Evolutionary conservation across 2,797 vertebrate genomes (phyloP), one percentile per base, ranked within the genome.

Genomic region (Fringilla coelebs): DNA sequence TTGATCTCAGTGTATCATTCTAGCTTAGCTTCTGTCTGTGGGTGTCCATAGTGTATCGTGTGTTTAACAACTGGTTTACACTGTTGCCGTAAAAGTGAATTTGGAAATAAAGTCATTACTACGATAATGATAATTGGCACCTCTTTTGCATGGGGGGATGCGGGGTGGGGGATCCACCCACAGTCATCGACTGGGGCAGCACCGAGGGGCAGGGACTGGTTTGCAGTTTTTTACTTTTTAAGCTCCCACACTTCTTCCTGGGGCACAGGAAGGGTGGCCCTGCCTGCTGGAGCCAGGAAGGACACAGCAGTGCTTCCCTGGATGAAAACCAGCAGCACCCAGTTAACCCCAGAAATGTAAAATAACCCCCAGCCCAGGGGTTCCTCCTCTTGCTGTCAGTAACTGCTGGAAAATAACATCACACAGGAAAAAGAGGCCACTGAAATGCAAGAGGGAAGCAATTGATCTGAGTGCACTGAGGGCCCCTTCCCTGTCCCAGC

Each of bases 101-200:
- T 99, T 99, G 99, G 98, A 99, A 99, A 99, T 99, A 99, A 99
- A 99, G 97, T 98, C 98, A 97, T 98, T 99, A 98, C 96, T 98
- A 98, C 95, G 77, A 96, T 40, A 72, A 98, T 71, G 92, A 57
- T 21, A 51, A 80, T 2, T 13, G 48, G 74, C 12, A 43, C 18
- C 45, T 92, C 19, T 34, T 65, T 46, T 76, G 34, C 32, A 5
- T 0, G 71, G 51, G 26, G 41, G 45, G 6, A 6, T 2, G 4
- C 0, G 12, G 61, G 40, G 6, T 7, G 24, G 17, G 58, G 38
- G n/a, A 4, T 36, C 36, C 66, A 19, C 2, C 4, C 46, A 3
- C 7, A 11, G 3, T 1, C 43, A 26, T 7, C 0, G 3, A 8
- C 26, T 2, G 29, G 38, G 67, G 36, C 34, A 32, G 43, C 43